Conservation (phyloP, 1,140 invertebrate species). For the Grapholita molesta region DNA sequence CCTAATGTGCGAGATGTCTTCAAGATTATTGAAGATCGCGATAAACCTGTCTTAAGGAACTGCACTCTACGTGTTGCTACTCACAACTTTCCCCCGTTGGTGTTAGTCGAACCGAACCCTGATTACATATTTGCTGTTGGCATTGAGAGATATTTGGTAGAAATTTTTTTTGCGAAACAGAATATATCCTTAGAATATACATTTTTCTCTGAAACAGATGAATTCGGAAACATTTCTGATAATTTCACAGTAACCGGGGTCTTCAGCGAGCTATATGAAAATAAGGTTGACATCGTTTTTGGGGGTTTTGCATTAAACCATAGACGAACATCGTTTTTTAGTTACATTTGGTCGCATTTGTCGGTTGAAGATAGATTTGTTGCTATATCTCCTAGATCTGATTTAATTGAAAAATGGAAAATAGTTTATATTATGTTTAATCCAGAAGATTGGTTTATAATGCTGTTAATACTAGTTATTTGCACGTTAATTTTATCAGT, state of each 20-base stretch:
- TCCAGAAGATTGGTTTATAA: neutral
- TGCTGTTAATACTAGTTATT: neutral
- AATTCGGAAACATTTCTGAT: conserved; percentile 9
- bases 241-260: neutral
- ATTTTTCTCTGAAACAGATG: neutral
- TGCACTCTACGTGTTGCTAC: neutral
- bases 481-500: neutral
- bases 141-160: neutral
- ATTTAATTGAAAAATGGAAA: conserved; percentile 2
- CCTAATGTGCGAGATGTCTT: neutral
- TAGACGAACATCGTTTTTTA: neutral
- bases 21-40: neutral
- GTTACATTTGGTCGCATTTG: neutral
- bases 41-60: conserved; percentile 4
- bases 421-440: neutral
- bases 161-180: neutral
- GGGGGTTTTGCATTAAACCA: neutral
- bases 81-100: neutral
- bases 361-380: neutral
- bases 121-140: neutral
- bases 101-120: neutral
- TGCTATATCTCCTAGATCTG: neutral
- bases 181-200: neutral
- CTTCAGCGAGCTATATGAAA: neutral
- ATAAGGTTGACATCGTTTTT: neutral